Evolutionary conservation across 1,140 invertebrate species (phyloP).

Genomic region (Drosophila busckii): DNA sequence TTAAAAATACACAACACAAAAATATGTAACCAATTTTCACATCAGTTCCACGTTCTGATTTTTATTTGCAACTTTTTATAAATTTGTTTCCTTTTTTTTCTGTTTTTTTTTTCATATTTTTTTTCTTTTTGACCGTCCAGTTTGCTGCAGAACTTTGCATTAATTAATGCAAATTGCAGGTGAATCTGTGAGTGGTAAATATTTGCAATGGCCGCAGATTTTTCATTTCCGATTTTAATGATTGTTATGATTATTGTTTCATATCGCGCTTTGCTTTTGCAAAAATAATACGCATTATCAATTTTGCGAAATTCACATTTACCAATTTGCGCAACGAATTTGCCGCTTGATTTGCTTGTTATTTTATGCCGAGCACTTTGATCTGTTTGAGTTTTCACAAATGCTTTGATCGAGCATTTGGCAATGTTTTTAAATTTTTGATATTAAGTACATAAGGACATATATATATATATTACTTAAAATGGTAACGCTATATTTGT

Average conservation of each 20-base stretch:
- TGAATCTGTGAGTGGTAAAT: conserved; percentile 14
- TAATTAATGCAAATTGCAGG: conserved; percentile 25
- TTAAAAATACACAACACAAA: not conserved
- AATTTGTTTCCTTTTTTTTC: conserved; percentile 3
- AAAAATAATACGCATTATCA: conserved; percentile 42
- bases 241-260: too few species aligned
- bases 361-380: conserved; percentile 41
- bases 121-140: not conserved
- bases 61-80: not conserved
- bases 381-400: conserved; percentile 41
- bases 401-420: conserved; percentile 32
- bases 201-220: conserved; percentile 29
- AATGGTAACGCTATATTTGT: conserved; percentile 11
- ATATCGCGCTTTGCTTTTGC: conserved; percentile 9
- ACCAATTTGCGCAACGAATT: conserved; percentile 51
- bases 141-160: conserved; percentile 2
- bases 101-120: not conserved
- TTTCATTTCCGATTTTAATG: not conserved
- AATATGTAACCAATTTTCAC: conserved; percentile 15
- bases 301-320: conserved; percentile 46
- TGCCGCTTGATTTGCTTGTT: conserved; percentile 51
- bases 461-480: conserved; percentile 23
- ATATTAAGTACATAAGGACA: conserved; percentile 24
- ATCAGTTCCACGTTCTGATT: conserved; percentile 11
- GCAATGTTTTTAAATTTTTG: conserved; percentile 34